Evolutionary conservation across 2,888 invertebrate genomes (phyloP), one percentile per base, ranked within the genome.

Genomic region (Silvanus unidentatus): DNA sequence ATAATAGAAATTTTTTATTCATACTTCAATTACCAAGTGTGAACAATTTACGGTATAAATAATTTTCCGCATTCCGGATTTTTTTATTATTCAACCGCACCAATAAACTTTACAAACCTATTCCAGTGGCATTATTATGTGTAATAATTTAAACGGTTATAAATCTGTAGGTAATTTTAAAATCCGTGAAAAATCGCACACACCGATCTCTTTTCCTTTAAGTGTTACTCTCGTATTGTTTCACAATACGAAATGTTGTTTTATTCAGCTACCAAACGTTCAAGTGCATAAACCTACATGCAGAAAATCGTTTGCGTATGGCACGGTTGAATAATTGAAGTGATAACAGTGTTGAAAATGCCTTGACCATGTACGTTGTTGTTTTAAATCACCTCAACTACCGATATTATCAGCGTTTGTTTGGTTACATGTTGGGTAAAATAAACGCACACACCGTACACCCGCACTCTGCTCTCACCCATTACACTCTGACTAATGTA

Each of bases 301-400:
- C n/a, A n/a, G 32, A 8, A 32, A 32, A 32, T 5, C 4, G n/a
- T 32, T 11, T 5, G 32, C 12, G 5, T 11, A 11, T 32, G 12
- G 32, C n/a, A 32, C 32, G 32, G 32, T 37, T 37, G 50, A 51
- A 50, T 52, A 53, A 55, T 54, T 50, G 47, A 48, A 48, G 50
- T 53, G 52, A 55, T 54, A 55, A 55, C 52, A 50, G 46, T 43
- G 43, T 38, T 39, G 53, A 53, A 53, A 57, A 55, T 55, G 49
- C 54, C 50, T 54, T 50, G 57, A 52, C 54, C 57, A 50, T 60
- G 60, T 59, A 52, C 54, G 55, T 50, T 54, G 60, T 54, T 55
- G 57, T 55, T 60, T 59, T 60, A 60, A 60, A 60, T 60, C 60
- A 59, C 58, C 52, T 53, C 49, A 49, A 53, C 47, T 45, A 54